A percentile compares a stretch with the other conserved stretches of the same genome.
phyloP scores from a whole-genome alignment of 2,888 invertebrate genomes.

The Tetheella fluctuosa region DNA sequence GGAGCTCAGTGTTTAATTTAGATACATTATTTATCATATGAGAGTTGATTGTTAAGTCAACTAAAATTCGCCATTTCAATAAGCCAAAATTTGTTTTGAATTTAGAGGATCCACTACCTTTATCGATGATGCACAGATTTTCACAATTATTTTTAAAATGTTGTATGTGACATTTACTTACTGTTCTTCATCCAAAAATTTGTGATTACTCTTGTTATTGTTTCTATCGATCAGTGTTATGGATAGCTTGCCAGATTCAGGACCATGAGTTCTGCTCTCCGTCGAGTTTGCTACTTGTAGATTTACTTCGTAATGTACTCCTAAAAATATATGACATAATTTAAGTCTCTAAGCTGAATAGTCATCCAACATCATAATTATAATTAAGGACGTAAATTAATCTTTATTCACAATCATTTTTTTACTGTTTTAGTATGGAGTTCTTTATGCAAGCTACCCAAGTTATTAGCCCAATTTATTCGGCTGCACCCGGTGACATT shows the following conservation, averaged over 20 bases:
- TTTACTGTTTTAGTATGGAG: too few species aligned
- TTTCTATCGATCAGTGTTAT: conserved; percentile 86
- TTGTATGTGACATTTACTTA: too few species aligned
- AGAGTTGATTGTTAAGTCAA: not conserved
- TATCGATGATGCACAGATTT: too few species aligned
- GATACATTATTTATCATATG: not conserved
- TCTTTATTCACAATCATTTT: too few species aligned
- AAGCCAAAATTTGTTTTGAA: not conserved
- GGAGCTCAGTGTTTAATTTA: not conserved
- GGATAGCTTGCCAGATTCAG: conserved; percentile 90
- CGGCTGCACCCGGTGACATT: too few species aligned
- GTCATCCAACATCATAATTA: too few species aligned
- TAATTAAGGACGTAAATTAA: too few species aligned
- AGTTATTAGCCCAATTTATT: too few species aligned
- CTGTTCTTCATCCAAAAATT: conserved; percentile 82
- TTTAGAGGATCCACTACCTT: too few species aligned
- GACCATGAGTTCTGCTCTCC: conserved; percentile 89
- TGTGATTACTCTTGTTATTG: conserved; percentile 84
- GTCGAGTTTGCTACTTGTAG: conserved; percentile 89
- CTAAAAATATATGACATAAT: conserved; percentile 73
- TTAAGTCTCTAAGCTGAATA: too few species aligned
- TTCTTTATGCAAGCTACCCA: too few species aligned
- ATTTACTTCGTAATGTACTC: conserved; percentile 90
- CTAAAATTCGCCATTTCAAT: not conserved
- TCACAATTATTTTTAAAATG: too few species aligned